Conservation (phyloP, 2,797 vertebrate genomes). For the Potorous gilbertii region DNA sequence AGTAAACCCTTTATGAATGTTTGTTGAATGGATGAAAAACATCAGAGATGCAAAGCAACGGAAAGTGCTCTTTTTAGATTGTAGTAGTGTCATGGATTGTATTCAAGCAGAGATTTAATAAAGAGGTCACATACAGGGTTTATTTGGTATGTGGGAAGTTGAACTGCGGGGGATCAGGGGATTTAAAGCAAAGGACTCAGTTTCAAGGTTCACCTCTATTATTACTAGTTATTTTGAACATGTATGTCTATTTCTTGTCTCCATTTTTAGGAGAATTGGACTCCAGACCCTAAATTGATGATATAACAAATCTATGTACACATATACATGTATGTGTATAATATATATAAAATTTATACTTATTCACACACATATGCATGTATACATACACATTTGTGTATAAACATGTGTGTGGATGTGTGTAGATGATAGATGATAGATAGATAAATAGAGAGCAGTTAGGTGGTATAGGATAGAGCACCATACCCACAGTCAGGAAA, state of each 20-base stretch:
- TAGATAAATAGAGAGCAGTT: too few relatives aligned
- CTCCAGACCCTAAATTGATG: not conserved
- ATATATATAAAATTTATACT: too few relatives aligned
- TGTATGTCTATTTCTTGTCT: not conserved
- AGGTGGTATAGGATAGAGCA: too few relatives aligned
- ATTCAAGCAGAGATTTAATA: too few relatives aligned
- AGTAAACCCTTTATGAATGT: not conserved
- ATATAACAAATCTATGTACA: not conserved
- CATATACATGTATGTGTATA: too few relatives aligned
- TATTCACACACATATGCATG: too few relatives aligned
- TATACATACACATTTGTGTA: not conserved
- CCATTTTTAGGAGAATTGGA: not conserved
- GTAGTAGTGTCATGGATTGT: not conserved
- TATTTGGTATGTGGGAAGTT: not conserved
- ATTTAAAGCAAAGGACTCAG: not conserved
- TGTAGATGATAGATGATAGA: too few relatives aligned
- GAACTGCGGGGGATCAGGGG: not conserved
- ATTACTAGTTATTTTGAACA: not conserved
- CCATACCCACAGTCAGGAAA: too few relatives aligned
- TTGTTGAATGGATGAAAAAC: not conserved
- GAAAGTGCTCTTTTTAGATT: not conserved
- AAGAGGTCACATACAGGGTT: too few relatives aligned
- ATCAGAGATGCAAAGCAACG: slow-evolving; percentile 35
- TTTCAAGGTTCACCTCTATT: not conserved
- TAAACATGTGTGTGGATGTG: too few relatives aligned